Percentiles rank a stretch among this genome's conserved stretches.
Evolutionary conservation across 2,888 invertebrate species (phyloP).

Genomic region (Physocephala rufipes): DNA sequence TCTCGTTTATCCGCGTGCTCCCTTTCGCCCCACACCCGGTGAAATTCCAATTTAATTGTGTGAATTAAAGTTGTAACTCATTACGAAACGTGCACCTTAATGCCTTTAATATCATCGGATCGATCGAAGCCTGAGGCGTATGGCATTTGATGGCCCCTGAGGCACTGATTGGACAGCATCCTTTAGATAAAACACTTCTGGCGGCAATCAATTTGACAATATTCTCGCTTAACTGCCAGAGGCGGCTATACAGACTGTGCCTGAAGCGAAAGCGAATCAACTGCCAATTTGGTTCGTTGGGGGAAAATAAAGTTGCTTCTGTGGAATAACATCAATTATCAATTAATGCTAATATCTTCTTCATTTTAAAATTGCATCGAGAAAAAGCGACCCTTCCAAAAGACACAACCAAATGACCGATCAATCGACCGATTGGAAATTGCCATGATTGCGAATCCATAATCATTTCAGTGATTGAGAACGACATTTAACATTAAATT

Average conservation of each 20-base stretch:
- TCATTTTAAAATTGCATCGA: conserved; percentile 40
- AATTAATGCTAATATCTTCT: conserved; percentile 59
- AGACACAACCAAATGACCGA: too few species aligned
- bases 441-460: neutral
- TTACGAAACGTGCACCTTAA: conserved; percentile 63
- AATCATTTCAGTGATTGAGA: neutral
- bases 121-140: conserved; percentile 48
- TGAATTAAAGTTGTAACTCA: conserved; percentile 64
- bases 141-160: conserved; percentile 24
- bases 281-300: neutral
- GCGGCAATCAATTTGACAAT: conserved; percentile 54
- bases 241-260: neutral
- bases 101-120: conserved; percentile 59
- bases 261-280: neutral
- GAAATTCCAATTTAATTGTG: conserved; percentile 61
- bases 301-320: conserved; percentile 20
- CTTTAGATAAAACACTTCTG: conserved; percentile 43
- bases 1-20: neutral
- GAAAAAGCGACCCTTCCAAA: too few species aligned
- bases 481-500: conserved; percentile 29
- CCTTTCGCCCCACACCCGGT: conserved; percentile 9
- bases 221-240: conserved; percentile 16
- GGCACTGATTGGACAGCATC: conserved; percentile 39
- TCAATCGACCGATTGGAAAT: too few species aligned
- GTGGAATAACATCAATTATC: conserved; percentile 53